These are phyloP conservation scores for Latrodectus elegans DNA, from an alignment of 2,888 invertebrate genomes.

Conservation along the genomic window DNA sequence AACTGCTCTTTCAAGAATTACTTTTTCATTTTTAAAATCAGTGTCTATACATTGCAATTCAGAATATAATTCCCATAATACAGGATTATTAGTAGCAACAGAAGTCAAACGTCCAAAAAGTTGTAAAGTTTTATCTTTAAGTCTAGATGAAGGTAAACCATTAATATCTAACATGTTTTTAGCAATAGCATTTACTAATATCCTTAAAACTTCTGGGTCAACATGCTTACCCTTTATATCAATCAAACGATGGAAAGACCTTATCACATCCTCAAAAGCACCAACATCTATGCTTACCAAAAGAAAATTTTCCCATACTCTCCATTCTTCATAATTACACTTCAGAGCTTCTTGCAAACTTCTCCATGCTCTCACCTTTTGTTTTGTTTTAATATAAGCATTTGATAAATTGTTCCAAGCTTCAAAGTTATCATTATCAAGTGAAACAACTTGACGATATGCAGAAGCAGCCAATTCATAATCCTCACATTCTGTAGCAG, in stretches of 20 bases:
- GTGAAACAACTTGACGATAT: constrained; percentile 88
- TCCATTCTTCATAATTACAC: constrained; percentile 93
- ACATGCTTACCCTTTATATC: constrained; percentile 87
- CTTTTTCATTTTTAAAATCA: constrained; percentile 73
- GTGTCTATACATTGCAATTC: constrained; percentile 77
- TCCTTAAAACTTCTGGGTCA: constrained; percentile 84
- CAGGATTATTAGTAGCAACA: constrained; percentile 79
- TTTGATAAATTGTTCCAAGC: constrained; percentile 99
- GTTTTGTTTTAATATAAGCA: constrained; percentile 89
- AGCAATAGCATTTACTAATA: constrained; percentile 83
- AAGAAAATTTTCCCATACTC: constrained; percentile 96
- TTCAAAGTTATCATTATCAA: constrained; percentile 92
- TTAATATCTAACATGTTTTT: constrained; percentile 80
- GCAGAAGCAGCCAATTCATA: constrained; percentile 89
- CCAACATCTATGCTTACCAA: constrained; percentile 89
- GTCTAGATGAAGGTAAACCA: constrained; percentile 73
- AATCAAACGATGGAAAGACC: constrained; percentile 87
- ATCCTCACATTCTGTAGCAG: constrained; percentile 84
- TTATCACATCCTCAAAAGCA: constrained; percentile 87
- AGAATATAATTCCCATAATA: constrained; percentile 89
- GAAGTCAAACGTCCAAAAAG: constrained; percentile 85
- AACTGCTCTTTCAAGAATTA: constrained; percentile 78
- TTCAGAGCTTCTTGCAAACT: constrained; percentile 91
- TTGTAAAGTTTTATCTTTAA: constrained; percentile 80
- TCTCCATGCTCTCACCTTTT: constrained; percentile 89